These are phyloP conservation scores for Natator depressus DNA, from an alignment of 2,113 vertebrate genomes.

Conservation along the genomic window DNA sequence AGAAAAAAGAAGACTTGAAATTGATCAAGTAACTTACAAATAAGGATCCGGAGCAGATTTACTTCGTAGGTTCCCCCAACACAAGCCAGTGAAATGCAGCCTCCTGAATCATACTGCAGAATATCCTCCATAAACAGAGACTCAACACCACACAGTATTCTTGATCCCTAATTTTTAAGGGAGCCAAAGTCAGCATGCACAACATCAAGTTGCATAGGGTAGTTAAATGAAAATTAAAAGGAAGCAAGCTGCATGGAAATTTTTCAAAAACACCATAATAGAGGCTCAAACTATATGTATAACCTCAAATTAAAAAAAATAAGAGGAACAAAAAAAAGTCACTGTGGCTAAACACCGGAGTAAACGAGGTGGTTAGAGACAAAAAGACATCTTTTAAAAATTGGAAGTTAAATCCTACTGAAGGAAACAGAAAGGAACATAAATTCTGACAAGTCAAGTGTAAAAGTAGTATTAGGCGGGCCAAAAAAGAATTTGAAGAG, in stretches of 20 bases:
- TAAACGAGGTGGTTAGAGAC: too few relatives aligned
- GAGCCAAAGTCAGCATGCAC: background rate
- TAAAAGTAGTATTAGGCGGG: background rate
- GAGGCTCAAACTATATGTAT: too few relatives aligned
- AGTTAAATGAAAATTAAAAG: background rate
- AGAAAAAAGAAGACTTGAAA: background rate
- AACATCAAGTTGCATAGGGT: background rate
- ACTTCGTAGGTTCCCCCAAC: background rate
- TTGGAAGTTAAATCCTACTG: background rate
- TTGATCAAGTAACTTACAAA: background rate
- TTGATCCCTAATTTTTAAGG: background rate
- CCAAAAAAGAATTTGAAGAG: background rate
- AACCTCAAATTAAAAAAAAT: too few relatives aligned
- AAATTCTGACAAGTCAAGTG: background rate
- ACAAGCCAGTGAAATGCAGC: background rate
- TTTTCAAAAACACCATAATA: too few relatives aligned
- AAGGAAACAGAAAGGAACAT: background rate
- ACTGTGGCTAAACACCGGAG: too few relatives aligned
- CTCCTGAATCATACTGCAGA: background rate
- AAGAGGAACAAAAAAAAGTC: too few relatives aligned
- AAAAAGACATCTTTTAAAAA: background rate
- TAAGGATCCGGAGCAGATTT: background rate
- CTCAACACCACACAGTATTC: background rate
- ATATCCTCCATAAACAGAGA: background rate
- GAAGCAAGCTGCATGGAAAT: background rate